These are phyloP conservation scores for Psilopogon haemacephalus DNA, from an alignment of 2,113 vertebrate genomes.

Conservation along the genomic window DNA sequence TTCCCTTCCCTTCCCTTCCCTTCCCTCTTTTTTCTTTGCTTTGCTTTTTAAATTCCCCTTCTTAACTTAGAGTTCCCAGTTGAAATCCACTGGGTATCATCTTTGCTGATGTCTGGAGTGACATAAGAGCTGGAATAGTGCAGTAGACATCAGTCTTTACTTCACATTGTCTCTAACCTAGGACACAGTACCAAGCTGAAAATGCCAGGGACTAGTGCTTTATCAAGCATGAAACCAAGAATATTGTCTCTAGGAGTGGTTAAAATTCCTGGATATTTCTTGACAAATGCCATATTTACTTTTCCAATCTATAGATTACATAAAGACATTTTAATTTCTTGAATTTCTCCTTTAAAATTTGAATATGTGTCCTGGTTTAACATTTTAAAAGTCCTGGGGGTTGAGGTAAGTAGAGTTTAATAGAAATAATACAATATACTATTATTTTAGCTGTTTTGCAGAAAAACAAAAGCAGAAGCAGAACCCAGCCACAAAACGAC, in stretches of 20 bases:
- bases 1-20: neutral
- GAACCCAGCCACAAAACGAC: no score
- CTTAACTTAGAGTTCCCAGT: neutral
- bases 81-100: neutral
- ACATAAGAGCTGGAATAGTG: neutral
- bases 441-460: no score
- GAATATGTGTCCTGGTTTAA: neutral
- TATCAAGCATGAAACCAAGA: neutral
- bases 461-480: no score
- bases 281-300: neutral
- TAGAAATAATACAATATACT: no score
- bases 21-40: neutral
- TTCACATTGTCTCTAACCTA: neutral
- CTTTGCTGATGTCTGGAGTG: neutral
- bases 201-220: neutral
- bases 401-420: no score
- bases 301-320: neutral
- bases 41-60: neutral
- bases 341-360: neutral
- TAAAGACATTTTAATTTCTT: neutral
- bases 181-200: neutral
- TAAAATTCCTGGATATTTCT: neutral
- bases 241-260: neutral
- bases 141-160: neutral
- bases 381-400: no score